Evolutionary conservation across 2,113 vertebrate species (phyloP).

Genomic region (Xenus cinereus): DNA sequence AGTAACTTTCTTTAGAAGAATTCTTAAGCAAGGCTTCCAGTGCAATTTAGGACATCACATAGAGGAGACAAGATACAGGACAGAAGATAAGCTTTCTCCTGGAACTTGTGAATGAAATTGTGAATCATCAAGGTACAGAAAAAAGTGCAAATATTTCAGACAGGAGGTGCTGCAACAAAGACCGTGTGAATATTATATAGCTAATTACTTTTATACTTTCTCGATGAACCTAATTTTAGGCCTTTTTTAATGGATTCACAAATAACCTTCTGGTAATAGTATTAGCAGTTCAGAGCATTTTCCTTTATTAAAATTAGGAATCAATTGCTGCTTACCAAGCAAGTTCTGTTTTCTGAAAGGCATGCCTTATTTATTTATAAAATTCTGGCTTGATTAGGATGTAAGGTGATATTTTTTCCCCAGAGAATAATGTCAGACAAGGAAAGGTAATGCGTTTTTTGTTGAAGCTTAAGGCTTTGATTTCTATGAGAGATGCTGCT

Average conservation of each 20-base stretch:
- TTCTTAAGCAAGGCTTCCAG: neutral
- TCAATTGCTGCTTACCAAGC: neutral
- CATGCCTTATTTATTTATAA: neutral
- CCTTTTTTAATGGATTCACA: neutral
- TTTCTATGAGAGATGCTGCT: neutral
- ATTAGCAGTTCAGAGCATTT: neutral
- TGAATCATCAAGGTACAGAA: neutral
- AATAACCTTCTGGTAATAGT: neutral
- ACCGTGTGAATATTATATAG: neutral
- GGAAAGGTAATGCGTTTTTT: neutral
- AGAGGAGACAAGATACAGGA: neutral
- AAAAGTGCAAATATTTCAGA: neutral
- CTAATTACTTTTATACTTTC: neutral
- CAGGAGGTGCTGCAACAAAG: neutral
- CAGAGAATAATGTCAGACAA: neutral
- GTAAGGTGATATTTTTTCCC: neutral
- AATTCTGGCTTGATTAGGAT: neutral
- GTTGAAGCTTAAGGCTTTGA: neutral
- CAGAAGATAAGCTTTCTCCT: neutral
- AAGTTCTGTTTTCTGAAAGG: constrained; percentile 4
- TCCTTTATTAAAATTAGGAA: neutral
- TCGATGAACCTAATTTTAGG: neutral
- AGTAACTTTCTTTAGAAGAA: neutral
- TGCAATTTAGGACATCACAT: neutral
- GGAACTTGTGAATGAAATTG: constrained; percentile 20